phyloP scores from a whole-genome alignment of 64 coral and sea anemone genomes.

The Dendronephthya gigantea region DNA sequence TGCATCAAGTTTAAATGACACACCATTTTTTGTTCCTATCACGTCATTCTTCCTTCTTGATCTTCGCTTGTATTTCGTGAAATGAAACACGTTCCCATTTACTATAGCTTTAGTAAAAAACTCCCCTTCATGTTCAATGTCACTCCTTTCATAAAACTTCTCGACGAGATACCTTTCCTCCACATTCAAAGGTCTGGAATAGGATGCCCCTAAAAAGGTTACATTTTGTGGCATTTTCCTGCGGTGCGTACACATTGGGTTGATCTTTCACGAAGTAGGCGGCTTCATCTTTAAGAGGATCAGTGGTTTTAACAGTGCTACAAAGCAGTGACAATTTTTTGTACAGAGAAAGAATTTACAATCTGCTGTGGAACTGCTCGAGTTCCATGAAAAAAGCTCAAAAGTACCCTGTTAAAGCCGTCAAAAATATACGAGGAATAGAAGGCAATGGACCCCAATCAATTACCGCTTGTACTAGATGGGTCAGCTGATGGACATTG shows the following conservation, averaged over 20 bases:
- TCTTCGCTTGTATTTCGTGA: neutral
- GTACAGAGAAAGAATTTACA: neutral
- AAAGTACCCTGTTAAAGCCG: neutral
- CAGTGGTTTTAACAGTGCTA: neutral
- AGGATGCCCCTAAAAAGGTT: neutral
- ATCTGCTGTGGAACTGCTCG: conserved; percentile 5
- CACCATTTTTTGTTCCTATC: neutral
- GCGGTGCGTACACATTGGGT: neutral
- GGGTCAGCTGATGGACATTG: conserved; percentile 8
- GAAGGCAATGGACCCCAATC: neutral
- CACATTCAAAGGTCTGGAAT: neutral
- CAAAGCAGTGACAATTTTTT: neutral
- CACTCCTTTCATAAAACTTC: neutral
- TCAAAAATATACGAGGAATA: conserved; percentile 11
- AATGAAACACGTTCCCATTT: neutral
- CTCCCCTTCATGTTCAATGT: neutral
- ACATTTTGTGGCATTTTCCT: neutral
- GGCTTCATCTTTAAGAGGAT: neutral
- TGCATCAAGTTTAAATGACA: neutral
- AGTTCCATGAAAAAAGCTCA: conserved; percentile 9
- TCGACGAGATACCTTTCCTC: neutral
- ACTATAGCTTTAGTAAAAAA: conserved; percentile 9
- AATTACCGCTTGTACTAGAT: neutral
- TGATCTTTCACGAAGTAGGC: neutral
- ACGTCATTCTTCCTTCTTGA: neutral